A percentile compares a stretch with the other conserved stretches of the same genome.
These are phyloP conservation scores for Nematopogon swammerdamellus DNA, from an alignment of 2,888 invertebrate species.

Conservation along the genomic window DNA sequence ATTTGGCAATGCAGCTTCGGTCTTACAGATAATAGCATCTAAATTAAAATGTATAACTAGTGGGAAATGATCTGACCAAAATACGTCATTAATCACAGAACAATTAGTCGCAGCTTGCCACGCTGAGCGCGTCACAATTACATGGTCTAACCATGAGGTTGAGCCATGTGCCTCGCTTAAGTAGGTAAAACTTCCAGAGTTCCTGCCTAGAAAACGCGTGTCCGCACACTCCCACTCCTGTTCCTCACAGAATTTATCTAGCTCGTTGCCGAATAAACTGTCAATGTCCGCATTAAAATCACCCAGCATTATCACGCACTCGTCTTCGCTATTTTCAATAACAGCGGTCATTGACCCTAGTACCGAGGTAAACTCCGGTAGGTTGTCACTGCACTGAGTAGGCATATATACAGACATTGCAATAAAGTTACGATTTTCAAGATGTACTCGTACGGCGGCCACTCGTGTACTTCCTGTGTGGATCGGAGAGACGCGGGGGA, in stretches of 20 bases:
- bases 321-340: background rate
- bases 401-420: constrained; percentile 16
- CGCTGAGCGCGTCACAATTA: background rate
- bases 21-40: no score
- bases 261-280: background rate
- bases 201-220: no score
- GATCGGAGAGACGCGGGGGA: constrained; percentile 6
- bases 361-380: constrained; percentile 5
- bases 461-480: constrained; percentile 10
- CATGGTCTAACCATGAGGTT: background rate
- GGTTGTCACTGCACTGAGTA: constrained; percentile 11
- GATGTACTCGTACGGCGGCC: constrained; percentile 8
- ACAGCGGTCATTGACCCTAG: background rate
- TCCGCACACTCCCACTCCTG: background rate
- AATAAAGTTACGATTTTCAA: constrained; percentile 7
- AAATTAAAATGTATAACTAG: background rate
- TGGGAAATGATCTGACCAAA: background rate
- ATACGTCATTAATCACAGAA: background rate
- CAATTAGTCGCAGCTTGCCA: background rate
- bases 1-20: background rate
- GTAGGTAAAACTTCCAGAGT: no score
- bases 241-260: background rate
- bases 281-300: background rate
- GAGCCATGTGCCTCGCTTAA: no score
- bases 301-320: background rate